Evolutionary conservation across 2,888 invertebrate species (phyloP).

Genomic region (Gerris lacustris): DNA sequence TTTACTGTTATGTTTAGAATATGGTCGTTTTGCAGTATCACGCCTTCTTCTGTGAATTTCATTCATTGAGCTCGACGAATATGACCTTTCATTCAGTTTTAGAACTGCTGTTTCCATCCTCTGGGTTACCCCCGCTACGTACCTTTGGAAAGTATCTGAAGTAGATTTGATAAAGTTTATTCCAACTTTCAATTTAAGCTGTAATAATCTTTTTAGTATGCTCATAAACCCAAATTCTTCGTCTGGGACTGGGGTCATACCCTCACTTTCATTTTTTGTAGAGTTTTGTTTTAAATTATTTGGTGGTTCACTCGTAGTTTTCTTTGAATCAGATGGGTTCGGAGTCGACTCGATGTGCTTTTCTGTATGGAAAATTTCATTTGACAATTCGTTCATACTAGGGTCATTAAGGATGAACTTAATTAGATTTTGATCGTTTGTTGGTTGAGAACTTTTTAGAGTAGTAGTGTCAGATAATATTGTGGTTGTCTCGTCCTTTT

Average conservation of each 20-base stretch:
- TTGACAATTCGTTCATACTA: not conserved
- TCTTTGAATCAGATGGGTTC: slow-evolving; percentile 15
- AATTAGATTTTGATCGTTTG: not conserved
- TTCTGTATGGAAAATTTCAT: slow-evolving; percentile 5
- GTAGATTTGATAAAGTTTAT: slow-evolving; percentile 54
- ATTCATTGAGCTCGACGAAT: slow-evolving; percentile 2
- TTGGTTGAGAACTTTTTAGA: not conserved
- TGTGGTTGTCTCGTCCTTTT: slow-evolving; percentile 12
- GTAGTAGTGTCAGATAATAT: slow-evolving; percentile 9
- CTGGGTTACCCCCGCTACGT: slow-evolving; percentile 48
- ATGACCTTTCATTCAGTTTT: slow-evolving; percentile 26
- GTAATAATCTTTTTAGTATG: slow-evolving; percentile 50
- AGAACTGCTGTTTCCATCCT: slow-evolving; percentile 32
- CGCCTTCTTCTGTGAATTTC: slow-evolving; percentile 11
- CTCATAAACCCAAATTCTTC: slow-evolving; percentile 36
- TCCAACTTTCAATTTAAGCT: slow-evolving; percentile 55
- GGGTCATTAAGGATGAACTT: not conserved
- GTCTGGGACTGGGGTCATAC: not conserved
- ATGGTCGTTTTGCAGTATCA: not conserved
- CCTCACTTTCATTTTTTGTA: not conserved
- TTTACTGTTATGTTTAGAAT: no score
- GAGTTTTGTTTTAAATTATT: not conserved
- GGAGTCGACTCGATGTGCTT: slow-evolving; percentile 15
- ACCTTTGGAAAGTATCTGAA: slow-evolving; percentile 52
- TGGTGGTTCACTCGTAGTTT: slow-evolving; percentile 14